These are phyloP conservation scores for Lophura nycthemera DNA, from an alignment of 2,113 vertebrate species.

Conservation along the genomic window DNA sequence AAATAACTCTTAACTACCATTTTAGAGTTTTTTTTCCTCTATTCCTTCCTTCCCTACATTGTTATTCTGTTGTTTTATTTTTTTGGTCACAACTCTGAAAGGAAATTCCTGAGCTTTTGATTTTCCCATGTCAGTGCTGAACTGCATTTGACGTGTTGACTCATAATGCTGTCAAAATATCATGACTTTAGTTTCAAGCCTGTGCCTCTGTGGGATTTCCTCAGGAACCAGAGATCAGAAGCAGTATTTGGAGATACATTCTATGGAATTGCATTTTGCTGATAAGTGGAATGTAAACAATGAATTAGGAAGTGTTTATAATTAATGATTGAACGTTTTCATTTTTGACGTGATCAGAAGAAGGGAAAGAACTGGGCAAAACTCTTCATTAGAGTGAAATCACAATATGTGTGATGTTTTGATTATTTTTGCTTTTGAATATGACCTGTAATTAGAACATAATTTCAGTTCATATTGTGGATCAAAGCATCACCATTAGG, in stretches of 20 bases:
- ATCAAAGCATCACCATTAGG: background rate
- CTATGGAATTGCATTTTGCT: background rate
- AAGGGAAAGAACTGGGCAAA: background rate
- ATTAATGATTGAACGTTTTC: background rate
- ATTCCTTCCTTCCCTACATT: background rate
- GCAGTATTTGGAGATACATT: background rate
- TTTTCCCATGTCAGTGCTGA: constrained; percentile 26
- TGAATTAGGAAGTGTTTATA: background rate
- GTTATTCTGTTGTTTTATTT: background rate
- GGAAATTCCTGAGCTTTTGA: background rate
- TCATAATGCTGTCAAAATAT: constrained; percentile 3
- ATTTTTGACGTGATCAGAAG: background rate
- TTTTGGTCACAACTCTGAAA: background rate
- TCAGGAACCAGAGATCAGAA: constrained; percentile 11
- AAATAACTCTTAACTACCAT: background rate
- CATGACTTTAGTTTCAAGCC: constrained; percentile 4
- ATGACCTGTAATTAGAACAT: background rate
- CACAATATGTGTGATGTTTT: background rate
- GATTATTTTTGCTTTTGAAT: background rate
- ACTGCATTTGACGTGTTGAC: background rate
- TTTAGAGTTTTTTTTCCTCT: background rate
- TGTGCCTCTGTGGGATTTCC: constrained; percentile 26
- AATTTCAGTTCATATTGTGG: background rate
- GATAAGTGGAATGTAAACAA: background rate
- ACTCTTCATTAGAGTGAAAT: background rate